Base-by-base conservation (phyloP, 2,888 invertebrate genomes). In the Ochlodes sylvanus region DNA sequence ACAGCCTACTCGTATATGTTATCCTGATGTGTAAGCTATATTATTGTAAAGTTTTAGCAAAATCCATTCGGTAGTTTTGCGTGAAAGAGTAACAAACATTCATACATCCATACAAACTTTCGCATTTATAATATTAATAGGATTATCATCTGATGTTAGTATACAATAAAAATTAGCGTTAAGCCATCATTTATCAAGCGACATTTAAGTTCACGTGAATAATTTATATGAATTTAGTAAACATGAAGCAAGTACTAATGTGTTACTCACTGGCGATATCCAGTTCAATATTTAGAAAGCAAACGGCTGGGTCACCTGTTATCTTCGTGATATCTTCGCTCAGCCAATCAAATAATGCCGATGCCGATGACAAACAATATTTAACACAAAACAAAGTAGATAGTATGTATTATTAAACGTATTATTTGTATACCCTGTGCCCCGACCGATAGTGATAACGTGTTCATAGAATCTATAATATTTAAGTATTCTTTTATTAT, bases 261-360 rank as follows among this genome's bases (percentile, higher is more conserved):
- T 38, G 17, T 10, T 10, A n/a, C 10, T 63, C 38, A 57, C 64
- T 47, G 38, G 64, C 15, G 19, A 10, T 34, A 64, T 47, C 57
- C 57, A 57, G 64, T 38, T n/a, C 10, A 47, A 57, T 56, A 44
- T 57, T 64, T 47, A 47, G 57, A 57, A 34, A 57, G 19, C 21
- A 47, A 19, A 57, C 47, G 14, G 44, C n/a, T 19, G 64, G 56
- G 64, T 47, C 56, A 64, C 34, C 27, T 19, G 44, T 44, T 42
- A 42, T 57, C 42, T 32, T 55, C 56, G 64, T 64, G 64, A 56
- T 47, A 47, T n/a, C n/a, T n/a, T n/a, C 44, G 21, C 34, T 64
- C 34, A 38, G 10, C 47, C 47, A 34, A 64, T 47, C 47, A 57
- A 64, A 64, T 56, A 44, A 0, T 14, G 32, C 15, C 7, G 21